Evolutionary conservation across 2,113 vertebrate species (phyloP).

Genomic region (Oryctolagus cuniculus): DNA sequence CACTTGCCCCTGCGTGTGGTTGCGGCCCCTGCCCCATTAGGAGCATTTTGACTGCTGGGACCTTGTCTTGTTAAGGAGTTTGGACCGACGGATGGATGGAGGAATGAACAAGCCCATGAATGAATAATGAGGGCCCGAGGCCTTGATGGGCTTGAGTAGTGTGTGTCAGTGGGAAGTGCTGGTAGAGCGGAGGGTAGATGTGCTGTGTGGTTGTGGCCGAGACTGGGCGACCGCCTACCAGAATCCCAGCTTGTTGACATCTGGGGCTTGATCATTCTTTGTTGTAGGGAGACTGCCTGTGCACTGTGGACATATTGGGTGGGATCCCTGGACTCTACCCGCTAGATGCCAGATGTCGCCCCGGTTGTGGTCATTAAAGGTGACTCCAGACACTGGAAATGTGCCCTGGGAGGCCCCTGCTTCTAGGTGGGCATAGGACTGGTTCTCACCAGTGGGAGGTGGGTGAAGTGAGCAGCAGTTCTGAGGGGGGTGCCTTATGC

Average conservation of each 20-base stretch:
- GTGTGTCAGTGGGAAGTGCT: neutral
- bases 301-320: neutral
- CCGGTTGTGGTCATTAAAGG: neutral
- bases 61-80: neutral
- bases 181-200: neutral
- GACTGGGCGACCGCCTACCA: neutral
- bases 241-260: neutral
- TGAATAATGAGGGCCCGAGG: rapidly evolving
- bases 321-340: neutral
- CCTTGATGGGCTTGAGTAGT: neutral
- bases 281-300: neutral
- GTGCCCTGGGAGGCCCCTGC: neutral
- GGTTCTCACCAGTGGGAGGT: neutral
- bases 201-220: neutral
- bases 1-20: neutral
- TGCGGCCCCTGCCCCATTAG: neutral
- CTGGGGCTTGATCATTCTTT: neutral
- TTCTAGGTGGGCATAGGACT: neutral
- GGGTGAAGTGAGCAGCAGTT: neutral
- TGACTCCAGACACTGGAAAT: neutral
- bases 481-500: neutral
- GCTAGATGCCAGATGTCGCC: neutral
- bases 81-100: neutral
- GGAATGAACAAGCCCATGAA: neutral
- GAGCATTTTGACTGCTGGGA: neutral